Evolutionary conservation across 2,113 vertebrate genomes (phyloP).

Genomic region (Polypterus senegalus): DNA sequence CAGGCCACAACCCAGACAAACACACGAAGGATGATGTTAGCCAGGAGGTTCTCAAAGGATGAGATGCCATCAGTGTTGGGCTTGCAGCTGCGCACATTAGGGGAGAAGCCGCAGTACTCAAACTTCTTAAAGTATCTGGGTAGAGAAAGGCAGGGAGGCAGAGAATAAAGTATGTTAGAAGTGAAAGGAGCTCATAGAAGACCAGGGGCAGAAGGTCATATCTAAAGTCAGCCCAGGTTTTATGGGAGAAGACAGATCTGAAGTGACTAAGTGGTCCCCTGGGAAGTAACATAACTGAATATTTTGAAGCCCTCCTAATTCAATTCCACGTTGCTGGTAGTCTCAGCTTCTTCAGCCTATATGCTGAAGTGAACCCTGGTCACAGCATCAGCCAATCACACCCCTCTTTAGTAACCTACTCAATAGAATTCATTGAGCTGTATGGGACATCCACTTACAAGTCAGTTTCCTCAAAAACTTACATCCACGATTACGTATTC

Average conservation of each 20-base stretch:
- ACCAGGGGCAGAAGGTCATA: conserved; percentile 8
- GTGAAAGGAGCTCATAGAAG: too few relatives aligned
- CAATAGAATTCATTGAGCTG: too few relatives aligned
- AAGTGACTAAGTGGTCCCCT: not conserved
- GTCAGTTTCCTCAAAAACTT: too few relatives aligned
- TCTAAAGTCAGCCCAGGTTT: conserved; percentile 8
- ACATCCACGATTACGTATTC: too few relatives aligned
- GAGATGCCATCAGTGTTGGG: conserved; percentile 42
- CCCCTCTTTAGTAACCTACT: too few relatives aligned
- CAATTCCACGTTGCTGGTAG: too few relatives aligned
- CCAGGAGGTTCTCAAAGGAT: conserved; percentile 45
- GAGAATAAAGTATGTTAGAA: not conserved
- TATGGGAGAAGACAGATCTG: not conserved
- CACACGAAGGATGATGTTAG: conserved; percentile 35
- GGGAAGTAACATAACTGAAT: not conserved
- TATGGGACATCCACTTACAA: too few relatives aligned
- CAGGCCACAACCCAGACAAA: conserved; percentile 45
- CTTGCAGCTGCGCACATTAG: conserved; percentile 44
- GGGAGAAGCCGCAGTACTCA: conserved; percentile 41
- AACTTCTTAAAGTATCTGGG: conserved; percentile 43
- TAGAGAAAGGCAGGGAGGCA: not conserved
- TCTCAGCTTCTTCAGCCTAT: too few relatives aligned
- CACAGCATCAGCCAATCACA: too few relatives aligned
- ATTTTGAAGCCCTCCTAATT: not conserved
- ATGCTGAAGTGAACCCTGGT: too few relatives aligned